phyloP scores from a whole-genome alignment of 2,113 vertebrate species.

The Numida meleagris region DNA sequence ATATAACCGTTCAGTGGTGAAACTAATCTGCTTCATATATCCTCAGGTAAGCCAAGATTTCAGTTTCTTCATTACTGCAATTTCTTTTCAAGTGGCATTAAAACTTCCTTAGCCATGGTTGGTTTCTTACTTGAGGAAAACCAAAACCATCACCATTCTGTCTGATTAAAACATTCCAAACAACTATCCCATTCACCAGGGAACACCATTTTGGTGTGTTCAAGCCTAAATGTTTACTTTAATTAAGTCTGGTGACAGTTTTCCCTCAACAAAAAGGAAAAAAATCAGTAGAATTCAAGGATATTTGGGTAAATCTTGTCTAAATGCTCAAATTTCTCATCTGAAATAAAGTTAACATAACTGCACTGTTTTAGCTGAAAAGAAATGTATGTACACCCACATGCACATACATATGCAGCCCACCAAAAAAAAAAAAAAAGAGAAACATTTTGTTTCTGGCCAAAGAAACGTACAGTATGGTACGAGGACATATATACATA shows the following conservation, averaged over 20 bases:
- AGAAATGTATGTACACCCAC: neutral
- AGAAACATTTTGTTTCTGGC: neutral
- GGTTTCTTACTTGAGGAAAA: neutral
- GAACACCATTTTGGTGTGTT: neutral
- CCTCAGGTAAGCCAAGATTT: neutral
- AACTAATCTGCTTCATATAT: neutral
- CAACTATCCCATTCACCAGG: neutral
- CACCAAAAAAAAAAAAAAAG: neutral
- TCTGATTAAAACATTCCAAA: neutral
- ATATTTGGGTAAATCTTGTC: neutral
- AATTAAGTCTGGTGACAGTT: neutral
- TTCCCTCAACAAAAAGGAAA: neutral
- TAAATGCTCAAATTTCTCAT: neutral
- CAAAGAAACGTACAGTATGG: neutral
- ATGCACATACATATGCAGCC: neutral
- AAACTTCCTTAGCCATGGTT: conserved; percentile 9
- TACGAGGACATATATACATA: neutral
- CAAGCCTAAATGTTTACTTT: neutral
- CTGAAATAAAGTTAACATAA: neutral
- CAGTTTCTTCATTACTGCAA: neutral
- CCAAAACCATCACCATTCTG: neutral
- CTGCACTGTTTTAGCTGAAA: neutral
- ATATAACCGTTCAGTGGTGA: neutral
- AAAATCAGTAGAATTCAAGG: neutral
- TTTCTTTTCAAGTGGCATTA: neutral